Evolutionary conservation across 2,113 vertebrate genomes (phyloP).

Genomic region (Eira barbara): DNA sequence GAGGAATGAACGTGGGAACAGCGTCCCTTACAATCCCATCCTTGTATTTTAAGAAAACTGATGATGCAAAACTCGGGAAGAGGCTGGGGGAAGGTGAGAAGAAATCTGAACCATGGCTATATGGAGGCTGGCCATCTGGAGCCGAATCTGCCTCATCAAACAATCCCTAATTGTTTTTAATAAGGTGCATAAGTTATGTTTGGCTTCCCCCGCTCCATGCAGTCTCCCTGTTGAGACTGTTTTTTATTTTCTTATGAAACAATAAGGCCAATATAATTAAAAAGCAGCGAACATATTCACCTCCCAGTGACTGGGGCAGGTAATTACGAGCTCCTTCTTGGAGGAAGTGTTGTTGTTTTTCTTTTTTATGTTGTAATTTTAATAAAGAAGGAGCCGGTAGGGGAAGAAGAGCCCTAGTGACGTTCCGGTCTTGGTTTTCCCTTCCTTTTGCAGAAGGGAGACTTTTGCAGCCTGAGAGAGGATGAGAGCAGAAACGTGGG

Average conservation of each 20-base stretch:
- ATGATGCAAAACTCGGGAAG: slow-evolving; percentile 61
- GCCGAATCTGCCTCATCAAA: slow-evolving; percentile 52
- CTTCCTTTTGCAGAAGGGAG: neutral
- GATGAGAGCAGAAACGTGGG: neutral
- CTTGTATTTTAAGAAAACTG: slow-evolving; percentile 66
- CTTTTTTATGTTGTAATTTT: slow-evolving; percentile 13
- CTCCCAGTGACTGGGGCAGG: slow-evolving; percentile 43
- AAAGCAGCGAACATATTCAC: slow-evolving; percentile 46
- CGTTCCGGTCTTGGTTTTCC: neutral
- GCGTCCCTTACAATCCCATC: slow-evolving; percentile 47
- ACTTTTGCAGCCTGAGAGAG: neutral
- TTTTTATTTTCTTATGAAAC: slow-evolving; percentile 69
- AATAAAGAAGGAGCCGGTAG: neutral
- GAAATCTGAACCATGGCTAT: slow-evolving; percentile 47
- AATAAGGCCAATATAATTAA: slow-evolving; percentile 70
- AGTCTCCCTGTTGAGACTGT: slow-evolving; percentile 60
- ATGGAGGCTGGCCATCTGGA: slow-evolving; percentile 74
- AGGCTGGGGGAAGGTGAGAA: slow-evolving; percentile 71
- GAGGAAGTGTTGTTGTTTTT: neutral
- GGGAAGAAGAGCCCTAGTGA: neutral
- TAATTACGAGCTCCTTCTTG: slow-evolving; percentile 36
- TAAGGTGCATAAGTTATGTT: slow-evolving; percentile 65
- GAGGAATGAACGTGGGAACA: slow-evolving; percentile 50
- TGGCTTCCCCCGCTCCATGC: slow-evolving; percentile 55
- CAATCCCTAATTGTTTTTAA: slow-evolving; percentile 76